These are phyloP conservation scores for Bombus polaris DNA, from an alignment of 1,140 invertebrate species.

Conservation along the genomic window DNA sequence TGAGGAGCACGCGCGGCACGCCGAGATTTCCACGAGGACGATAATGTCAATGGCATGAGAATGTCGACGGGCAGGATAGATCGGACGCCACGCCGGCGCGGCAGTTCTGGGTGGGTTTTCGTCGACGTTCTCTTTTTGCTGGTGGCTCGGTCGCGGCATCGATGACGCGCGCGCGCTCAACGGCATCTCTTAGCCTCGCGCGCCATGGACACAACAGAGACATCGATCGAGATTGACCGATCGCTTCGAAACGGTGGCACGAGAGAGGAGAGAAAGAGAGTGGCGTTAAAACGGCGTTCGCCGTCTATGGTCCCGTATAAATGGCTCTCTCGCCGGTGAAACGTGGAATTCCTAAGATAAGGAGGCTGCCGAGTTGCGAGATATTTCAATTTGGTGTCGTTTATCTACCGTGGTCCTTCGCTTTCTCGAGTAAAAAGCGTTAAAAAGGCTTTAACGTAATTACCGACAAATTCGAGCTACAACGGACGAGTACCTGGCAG, in stretches of 20 bases:
- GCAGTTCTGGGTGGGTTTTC: constrained; percentile 43
- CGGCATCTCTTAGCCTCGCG: background rate
- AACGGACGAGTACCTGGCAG: constrained; percentile 57
- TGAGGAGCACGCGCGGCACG: constrained; percentile 36
- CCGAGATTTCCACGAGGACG: constrained; percentile 45
- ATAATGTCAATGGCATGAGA: constrained; percentile 40
- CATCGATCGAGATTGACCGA: constrained; percentile 9
- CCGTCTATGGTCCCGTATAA: constrained; percentile 22
- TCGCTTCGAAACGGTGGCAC: background rate
- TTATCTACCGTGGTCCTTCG: constrained; percentile 59
- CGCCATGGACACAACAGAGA: background rate
- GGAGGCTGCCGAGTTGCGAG: constrained; percentile 50
- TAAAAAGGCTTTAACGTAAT: constrained; percentile 65
- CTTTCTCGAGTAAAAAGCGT: constrained; percentile 52
- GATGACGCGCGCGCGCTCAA: constrained; percentile 14
- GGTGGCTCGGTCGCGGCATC: background rate
- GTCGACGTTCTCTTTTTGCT: constrained; percentile 14
- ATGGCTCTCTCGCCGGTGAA: constrained; percentile 63
- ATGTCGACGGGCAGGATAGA: constrained; percentile 46
- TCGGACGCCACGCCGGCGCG: constrained; percentile 13
- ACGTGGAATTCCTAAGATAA: constrained; percentile 69
- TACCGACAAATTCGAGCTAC: constrained; percentile 65
- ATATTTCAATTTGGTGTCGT: constrained; percentile 67
- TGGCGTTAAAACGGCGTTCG: constrained; percentile 9
- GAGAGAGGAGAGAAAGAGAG: constrained; percentile 13